Evolutionary conservation across 1,140 invertebrate genomes (phyloP).

Genomic region (Maconellicoccus hirsutus): DNA sequence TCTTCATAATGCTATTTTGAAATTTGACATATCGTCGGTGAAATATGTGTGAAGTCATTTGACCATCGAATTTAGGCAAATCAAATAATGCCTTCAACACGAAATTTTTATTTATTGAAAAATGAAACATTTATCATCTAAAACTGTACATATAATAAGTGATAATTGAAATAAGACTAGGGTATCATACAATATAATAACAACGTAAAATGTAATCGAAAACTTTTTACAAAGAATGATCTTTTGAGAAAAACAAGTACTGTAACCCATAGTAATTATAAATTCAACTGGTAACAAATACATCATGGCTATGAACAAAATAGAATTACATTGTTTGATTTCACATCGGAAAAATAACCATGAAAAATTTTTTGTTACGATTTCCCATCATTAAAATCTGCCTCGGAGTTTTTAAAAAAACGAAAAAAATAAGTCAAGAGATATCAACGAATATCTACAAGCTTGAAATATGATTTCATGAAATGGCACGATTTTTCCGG

Average conservation of each 20-base stretch:
- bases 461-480: too few relatives aligned
- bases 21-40: too few relatives aligned
- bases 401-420: too few relatives aligned
- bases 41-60: too few relatives aligned
- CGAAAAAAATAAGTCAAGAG: too few relatives aligned
- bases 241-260: not conserved
- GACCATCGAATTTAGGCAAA: too few relatives aligned
- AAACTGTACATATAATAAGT: not conserved
- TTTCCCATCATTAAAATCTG: too few relatives aligned
- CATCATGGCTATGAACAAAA: not conserved
- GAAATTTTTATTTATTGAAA: not conserved
- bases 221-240: not conserved
- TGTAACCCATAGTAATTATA: not conserved
- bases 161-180: not conserved
- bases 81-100: too few relatives aligned
- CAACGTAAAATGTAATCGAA: not conserved
- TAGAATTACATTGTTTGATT: not conserved
- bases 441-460: too few relatives aligned
- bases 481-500: not conserved
- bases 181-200: conserved; percentile 3
- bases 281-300: not conserved
- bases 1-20: too few relatives aligned
- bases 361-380: too few relatives aligned
- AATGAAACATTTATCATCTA: conserved; percentile 10
- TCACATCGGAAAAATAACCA: too few relatives aligned